Percentiles rank a stretch among this genome's conserved stretches.
Conservation (phyloP, 1,140 invertebrate species). For the Triops cancriformis region DNA sequence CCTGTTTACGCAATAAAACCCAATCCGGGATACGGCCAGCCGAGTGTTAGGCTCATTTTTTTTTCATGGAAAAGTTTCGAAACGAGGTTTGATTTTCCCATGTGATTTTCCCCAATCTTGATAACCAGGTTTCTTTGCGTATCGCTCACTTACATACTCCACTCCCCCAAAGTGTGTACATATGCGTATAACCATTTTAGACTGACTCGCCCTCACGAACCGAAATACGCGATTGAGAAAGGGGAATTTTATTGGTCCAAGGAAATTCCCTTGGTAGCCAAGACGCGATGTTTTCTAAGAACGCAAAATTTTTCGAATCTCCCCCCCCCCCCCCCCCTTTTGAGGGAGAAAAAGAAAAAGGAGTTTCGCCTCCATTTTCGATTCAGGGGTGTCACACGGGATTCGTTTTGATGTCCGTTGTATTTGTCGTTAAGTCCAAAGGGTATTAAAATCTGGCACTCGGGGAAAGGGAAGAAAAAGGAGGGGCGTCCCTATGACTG, state of each 20-base stretch:
- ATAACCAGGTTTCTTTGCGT: background rate
- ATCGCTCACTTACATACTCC: background rate
- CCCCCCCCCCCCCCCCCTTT: background rate
- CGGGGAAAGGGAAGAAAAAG: background rate
- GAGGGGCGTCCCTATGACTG: background rate
- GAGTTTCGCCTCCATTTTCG: background rate
- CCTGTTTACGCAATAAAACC: background rate
- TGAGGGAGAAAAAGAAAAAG: too few relatives aligned
- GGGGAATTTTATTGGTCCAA: background rate
- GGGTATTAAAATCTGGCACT: background rate
- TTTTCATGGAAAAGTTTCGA: background rate
- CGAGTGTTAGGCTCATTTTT: too few relatives aligned
- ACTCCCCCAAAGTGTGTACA: background rate
- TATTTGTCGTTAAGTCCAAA: constrained; percentile 2
- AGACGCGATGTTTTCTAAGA: background rate
- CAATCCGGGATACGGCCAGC: too few relatives aligned
- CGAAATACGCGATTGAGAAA: background rate
- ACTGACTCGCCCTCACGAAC: background rate
- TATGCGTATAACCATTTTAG: background rate
- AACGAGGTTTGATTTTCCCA: background rate
- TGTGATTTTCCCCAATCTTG: background rate
- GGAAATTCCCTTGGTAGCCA: background rate
- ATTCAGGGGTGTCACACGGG: background rate
- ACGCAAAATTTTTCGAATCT: background rate
- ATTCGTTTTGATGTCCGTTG: background rate